These are phyloP conservation scores for Phyllotreta cruciferae DNA, from an alignment of 2,888 invertebrate species.

Conservation along the genomic window DNA sequence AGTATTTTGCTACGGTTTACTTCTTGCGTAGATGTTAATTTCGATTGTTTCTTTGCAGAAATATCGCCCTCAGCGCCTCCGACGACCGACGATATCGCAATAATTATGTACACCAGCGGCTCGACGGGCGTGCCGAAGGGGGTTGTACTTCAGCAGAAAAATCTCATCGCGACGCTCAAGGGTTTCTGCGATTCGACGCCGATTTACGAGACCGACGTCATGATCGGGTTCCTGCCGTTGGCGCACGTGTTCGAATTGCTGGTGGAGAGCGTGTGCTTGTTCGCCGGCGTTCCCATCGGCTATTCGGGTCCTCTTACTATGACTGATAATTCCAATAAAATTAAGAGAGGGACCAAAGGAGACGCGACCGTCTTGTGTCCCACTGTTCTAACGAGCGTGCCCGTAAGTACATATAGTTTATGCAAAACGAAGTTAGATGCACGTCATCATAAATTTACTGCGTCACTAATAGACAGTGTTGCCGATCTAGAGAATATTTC, in stretches of 20 bases:
- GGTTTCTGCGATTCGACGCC: constrained; percentile 81
- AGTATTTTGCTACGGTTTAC: too few species aligned
- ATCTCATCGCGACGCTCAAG: constrained; percentile 81
- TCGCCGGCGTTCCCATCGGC: constrained; percentile 90
- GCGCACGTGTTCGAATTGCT: constrained; percentile 97
- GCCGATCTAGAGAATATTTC: too few species aligned
- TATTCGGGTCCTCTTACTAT: constrained; percentile 96
- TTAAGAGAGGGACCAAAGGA: constrained; percentile 92
- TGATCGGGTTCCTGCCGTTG: constrained; percentile 94
- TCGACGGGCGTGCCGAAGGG: constrained; percentile 97
- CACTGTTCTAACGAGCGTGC: constrained; percentile 95
- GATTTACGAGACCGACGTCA: constrained; percentile 77
- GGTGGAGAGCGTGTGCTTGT: constrained; percentile 85
- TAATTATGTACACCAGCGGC: constrained; percentile 99
- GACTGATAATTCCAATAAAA: constrained; percentile 92
- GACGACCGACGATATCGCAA: constrained; percentile 80
- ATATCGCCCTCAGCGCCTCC: constrained; percentile 61
- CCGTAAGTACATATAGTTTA: constrained; percentile 74
- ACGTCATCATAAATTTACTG: too few species aligned
- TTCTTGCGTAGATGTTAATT: too few species aligned
- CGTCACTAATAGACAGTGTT: too few species aligned
- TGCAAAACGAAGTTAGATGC: too few species aligned
- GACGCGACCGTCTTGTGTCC: constrained; percentile 92
- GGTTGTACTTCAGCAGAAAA: constrained; percentile 81
- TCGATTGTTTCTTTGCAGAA: neutral